Conservation (phyloP, 2,888 invertebrate species). For the Chloromyia formosa region DNA sequence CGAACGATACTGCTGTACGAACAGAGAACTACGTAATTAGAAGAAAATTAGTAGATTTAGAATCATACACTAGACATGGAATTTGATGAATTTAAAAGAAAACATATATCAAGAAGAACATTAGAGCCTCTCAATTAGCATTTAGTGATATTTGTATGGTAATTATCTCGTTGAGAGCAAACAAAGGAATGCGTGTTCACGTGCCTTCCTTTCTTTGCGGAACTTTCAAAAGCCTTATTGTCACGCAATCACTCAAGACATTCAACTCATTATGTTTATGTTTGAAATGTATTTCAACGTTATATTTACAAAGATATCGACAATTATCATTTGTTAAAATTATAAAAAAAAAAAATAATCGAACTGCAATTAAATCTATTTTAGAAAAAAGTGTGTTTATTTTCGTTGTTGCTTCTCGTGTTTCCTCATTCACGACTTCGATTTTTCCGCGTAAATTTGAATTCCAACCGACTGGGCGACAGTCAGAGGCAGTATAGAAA, state of each 20-base stretch:
- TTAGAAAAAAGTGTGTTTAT: no score
- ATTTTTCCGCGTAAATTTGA: conserved; percentile 54
- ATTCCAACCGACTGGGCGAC: conserved; percentile 54
- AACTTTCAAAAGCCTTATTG: not conserved
- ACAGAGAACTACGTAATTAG: not conserved
- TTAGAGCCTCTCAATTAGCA: no score
- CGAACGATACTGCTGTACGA: no score
- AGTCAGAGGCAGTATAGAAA: conserved; percentile 57
- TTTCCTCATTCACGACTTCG: not conserved
- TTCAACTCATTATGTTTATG: not conserved
- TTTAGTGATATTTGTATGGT: not conserved
- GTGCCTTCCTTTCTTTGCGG: not conserved
- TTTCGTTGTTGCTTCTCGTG: no score
- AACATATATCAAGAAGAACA: not conserved
- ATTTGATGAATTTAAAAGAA: not conserved
- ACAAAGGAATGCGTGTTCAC: not conserved
- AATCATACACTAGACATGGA: not conserved
- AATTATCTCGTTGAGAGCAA: not conserved
- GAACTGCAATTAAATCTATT: no score
- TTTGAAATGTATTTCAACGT: not conserved
- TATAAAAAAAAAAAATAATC: no score
- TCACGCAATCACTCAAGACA: conserved; percentile 3
- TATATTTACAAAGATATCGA: not conserved
- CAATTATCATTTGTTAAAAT: no score
- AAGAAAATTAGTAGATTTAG: not conserved